Conservation (phyloP, 2,888 invertebrate species). For the Aleiodes testaceus region DNA sequence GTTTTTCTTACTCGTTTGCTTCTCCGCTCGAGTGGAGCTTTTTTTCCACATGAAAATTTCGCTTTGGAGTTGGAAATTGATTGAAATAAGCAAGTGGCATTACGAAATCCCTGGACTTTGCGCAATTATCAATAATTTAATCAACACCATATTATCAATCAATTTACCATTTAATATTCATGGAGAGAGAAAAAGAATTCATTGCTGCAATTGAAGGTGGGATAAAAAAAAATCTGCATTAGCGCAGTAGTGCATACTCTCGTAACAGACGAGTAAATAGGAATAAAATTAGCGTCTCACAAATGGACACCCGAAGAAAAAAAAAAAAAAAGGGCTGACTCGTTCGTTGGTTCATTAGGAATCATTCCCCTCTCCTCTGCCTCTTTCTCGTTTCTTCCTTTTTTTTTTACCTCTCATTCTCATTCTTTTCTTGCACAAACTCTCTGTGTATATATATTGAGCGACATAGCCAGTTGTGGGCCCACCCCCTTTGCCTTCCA, state of each 20-base stretch:
- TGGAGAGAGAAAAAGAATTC: too few species aligned
- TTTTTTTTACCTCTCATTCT: conserved; percentile 18
- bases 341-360: conserved; percentile 38
- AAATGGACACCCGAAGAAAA: conserved; percentile 25
- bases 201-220: not conserved
- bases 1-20: conserved; percentile 27
- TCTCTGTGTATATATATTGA: conserved; percentile 19
- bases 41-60: not conserved
- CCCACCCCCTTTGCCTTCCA: not conserved
- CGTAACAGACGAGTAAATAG: conserved; percentile 46
- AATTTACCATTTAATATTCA: not conserved
- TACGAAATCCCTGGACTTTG: not conserved
- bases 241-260: conserved; percentile 23
- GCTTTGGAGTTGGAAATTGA: not conserved
- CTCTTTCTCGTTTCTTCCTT: not conserved
- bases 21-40: conserved; percentile 6
- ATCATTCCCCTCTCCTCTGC: conserved; percentile 11
- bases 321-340: conserved; percentile 25
- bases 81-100: not conserved
- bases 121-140: not conserved
- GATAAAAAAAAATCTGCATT: not conserved
- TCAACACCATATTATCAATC: not conserved
- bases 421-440: conserved; percentile 26
- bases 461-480: not conserved
- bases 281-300: conserved; percentile 48